These are phyloP conservation scores for Strongylocentrotus purpuratus DNA, from an alignment of 35 echinoderm and acorn worm genomes.

Conservation along the genomic window DNA sequence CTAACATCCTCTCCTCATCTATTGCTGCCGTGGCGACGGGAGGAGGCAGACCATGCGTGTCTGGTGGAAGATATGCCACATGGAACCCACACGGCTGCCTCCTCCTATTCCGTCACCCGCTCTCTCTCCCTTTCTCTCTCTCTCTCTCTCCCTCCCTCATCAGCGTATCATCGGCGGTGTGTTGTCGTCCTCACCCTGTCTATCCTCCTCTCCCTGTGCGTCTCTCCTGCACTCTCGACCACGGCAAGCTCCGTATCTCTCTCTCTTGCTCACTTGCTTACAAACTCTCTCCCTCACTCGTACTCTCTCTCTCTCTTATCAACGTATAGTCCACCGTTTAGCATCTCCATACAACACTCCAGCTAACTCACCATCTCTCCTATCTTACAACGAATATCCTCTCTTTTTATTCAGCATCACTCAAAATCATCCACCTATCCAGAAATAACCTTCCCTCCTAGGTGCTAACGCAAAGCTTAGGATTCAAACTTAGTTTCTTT, in stretches of 20 bases:
- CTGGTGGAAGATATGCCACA: not conserved
- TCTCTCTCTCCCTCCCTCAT: conserved; percentile 47
- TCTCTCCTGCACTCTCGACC: not conserved
- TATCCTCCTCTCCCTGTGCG: not conserved
- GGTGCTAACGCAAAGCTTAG: not conserved
- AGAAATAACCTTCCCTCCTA: not conserved
- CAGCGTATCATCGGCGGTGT: not conserved
- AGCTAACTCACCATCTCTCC: not conserved
- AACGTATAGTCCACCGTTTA: conserved; percentile 1
- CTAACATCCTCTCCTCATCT: not conserved
- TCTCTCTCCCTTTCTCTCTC: not conserved
- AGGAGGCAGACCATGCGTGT: not conserved
- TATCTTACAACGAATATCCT: not conserved
- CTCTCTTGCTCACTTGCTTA: not conserved
- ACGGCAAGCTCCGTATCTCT: not conserved
- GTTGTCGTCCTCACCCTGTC: not conserved
- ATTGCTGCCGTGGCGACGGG: not conserved
- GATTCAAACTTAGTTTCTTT: not conserved
- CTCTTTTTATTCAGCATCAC: not conserved
- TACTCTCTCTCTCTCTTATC: conserved; percentile 16
- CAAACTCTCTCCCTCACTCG: not conserved
- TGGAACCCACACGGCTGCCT: not conserved
- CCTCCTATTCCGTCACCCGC: conserved; percentile 20
- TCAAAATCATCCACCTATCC: not conserved
- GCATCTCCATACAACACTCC: not conserved